phyloP scores from a whole-genome alignment of 2,797 vertebrate genomes.

The Phaenicophaeus curvirostris region DNA sequence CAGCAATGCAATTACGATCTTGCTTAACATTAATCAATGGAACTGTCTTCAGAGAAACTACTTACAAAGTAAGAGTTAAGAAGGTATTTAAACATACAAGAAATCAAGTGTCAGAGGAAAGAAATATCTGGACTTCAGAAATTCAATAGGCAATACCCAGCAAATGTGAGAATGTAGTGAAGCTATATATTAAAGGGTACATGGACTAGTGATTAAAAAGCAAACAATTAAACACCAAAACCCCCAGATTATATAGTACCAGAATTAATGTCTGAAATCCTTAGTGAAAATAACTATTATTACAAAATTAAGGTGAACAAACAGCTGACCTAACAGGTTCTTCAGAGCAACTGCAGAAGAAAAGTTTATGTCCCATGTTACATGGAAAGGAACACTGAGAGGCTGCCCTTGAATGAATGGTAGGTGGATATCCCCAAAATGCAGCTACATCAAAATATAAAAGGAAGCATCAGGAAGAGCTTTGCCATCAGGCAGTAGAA shows the following conservation, averaged over 20 bases:
- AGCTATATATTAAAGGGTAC: neutral
- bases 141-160: neutral
- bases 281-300: neutral
- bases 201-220: neutral
- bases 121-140: neutral
- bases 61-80: neutral
- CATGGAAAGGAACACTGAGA: neutral
- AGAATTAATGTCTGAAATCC: neutral
- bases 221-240: accelerated
- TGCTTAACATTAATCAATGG: conserved; percentile 25
- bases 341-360: neutral
- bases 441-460: neutral
- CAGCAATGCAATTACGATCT: conserved; percentile 28
- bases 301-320: neutral
- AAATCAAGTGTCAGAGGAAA: neutral
- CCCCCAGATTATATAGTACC: neutral
- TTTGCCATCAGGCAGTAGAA: neutral
- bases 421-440: neutral
- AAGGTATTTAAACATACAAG: neutral
- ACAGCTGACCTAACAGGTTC: neutral
- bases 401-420: neutral
- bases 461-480: neutral
- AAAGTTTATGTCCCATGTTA: neutral
- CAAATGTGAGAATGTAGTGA: neutral
- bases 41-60: neutral